Base-by-base conservation (phyloP, 2,113 vertebrate species). In the Corydoras sp. region DNA sequence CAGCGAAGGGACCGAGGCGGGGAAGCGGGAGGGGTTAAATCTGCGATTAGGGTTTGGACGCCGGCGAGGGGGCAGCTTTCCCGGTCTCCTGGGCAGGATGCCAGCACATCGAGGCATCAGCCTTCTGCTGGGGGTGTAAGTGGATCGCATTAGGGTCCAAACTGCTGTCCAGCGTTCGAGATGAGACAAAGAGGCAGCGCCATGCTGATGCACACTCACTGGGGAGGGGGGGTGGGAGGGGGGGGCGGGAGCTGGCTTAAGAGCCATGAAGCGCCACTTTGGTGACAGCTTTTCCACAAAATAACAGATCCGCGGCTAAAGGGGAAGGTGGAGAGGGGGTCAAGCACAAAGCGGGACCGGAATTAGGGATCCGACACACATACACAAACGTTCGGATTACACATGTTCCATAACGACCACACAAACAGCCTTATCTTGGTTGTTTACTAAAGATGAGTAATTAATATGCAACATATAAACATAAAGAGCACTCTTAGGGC, bases 111-210 rank as follows among this genome's bases (percentile, higher is more conserved):
- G 71, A 73, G 56, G 65, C 56, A 73, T 60, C 71, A 60, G 71
- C 64, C 71, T 73, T 73, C 71, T 73, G 55, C 63, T 73, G 71
- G 71, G 71, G 63, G 63, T 66, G 71, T 61, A 66, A 71, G 69
- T 71, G 69, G 69, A 63, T 71, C 59, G 43, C 55, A 58, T 58
- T 65, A 58, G 71, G 71, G 62, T 58, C 53, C 53, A 51, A 68
- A 58, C 62, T 58, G 56, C 64, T 60, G 56, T 51, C 71, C 56
- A 14, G 29, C 29, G 15, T 59, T 35, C 11, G 12, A 14, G 70
- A 56, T 55, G 10, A 66, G 64, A 73, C 63, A 66, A 72, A 72
- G 70, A 63, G 13, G 54, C 71, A 59, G 53, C 3, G 48, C 7
- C 35, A 2, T 35, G n/a, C 31, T 10, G 18, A 13, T 55, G 60